A percentile compares a stretch with the other conserved stretches of the same genome.
Evolutionary conservation across 1,140 invertebrate genomes (phyloP).

Genomic region (Drosophila sulfurigaster): DNA sequence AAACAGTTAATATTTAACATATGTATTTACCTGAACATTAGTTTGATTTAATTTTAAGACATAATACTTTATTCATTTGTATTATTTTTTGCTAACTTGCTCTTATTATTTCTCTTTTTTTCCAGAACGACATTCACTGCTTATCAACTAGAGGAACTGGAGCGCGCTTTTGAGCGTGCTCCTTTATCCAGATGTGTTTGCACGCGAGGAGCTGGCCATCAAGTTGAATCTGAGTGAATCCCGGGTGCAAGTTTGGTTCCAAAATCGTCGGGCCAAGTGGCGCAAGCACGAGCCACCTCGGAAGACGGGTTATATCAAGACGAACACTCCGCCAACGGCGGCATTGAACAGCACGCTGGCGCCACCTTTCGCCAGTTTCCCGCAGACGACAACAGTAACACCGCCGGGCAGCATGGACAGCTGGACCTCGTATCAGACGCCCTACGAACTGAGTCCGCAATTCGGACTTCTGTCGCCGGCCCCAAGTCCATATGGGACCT

Average conservation of each 20-base stretch:
- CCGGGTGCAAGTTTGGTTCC: conserved; percentile 92
- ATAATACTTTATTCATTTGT: neutral
- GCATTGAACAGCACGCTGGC: conserved; percentile 87
- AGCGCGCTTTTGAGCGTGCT: conserved; percentile 96
- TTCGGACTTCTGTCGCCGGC: conserved; percentile 90
- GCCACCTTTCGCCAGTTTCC: conserved; percentile 87
- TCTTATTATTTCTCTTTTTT: conserved; percentile 36
- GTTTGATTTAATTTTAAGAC: neutral
- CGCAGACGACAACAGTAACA: conserved; percentile 87
- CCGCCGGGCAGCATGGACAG: conserved; percentile 89
- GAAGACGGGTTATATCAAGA: conserved; percentile 92
- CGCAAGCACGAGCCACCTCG: conserved; percentile 98
- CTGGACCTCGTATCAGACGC: conserved; percentile 90
- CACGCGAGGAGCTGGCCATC: conserved; percentile 95
- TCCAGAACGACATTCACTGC: conserved; percentile 97
- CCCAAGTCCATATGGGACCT: conserved; percentile 87
- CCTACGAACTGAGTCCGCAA: conserved; percentile 90
- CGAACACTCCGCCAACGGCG: conserved; percentile 86
- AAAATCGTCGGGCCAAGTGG: conserved; percentile 99
- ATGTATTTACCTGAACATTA: no score
- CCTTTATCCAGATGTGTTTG: conserved; percentile 98
- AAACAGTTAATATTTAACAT: no score
- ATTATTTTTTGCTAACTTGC: neutral
- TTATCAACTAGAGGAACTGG: conserved; percentile 97
- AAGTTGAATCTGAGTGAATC: conserved; percentile 96